Percentiles rank a stretch among this genome's conserved stretches.
phyloP scores from a whole-genome alignment of 2,797 vertebrate species.

The Spinus olivaceus region DNA sequence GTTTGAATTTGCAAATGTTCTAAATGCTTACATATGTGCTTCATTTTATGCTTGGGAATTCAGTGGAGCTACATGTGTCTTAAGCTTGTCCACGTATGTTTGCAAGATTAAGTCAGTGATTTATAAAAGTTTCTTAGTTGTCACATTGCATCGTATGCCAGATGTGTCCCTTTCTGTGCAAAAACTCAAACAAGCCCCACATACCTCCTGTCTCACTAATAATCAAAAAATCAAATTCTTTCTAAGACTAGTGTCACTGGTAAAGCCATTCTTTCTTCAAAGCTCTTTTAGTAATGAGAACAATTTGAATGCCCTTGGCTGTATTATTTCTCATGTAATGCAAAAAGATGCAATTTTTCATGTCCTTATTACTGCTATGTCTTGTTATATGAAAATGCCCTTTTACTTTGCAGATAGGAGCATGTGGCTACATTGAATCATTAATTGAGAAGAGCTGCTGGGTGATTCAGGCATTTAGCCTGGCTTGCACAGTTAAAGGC shows the following conservation, averaged over 20 bases:
- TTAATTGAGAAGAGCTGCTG: constrained; percentile 87
- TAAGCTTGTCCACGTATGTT: neutral
- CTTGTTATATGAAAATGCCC: neutral
- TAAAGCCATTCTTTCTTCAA: neutral
- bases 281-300: neutral
- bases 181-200: neutral
- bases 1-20: constrained; percentile 33
- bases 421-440: constrained; percentile 90
- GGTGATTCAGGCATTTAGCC: constrained; percentile 91
- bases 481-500: constrained; percentile 95
- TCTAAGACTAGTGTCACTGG: neutral
- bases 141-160: neutral
- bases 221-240: neutral
- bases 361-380: neutral
- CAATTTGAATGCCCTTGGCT: neutral
- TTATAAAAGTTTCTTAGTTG: neutral
- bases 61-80: neutral
- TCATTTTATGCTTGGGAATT: constrained; percentile 27
- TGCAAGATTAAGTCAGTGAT: neutral
- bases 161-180: neutral
- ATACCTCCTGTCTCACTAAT: neutral
- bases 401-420: constrained; percentile 86
- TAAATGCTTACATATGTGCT: constrained; percentile 51
- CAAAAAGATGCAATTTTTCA: neutral
- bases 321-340: neutral